Evolutionary conservation across 2,113 vertebrate species (phyloP), one percentile per base, ranked within the genome.

Genomic region (Formicarius rufipectus): DNA sequence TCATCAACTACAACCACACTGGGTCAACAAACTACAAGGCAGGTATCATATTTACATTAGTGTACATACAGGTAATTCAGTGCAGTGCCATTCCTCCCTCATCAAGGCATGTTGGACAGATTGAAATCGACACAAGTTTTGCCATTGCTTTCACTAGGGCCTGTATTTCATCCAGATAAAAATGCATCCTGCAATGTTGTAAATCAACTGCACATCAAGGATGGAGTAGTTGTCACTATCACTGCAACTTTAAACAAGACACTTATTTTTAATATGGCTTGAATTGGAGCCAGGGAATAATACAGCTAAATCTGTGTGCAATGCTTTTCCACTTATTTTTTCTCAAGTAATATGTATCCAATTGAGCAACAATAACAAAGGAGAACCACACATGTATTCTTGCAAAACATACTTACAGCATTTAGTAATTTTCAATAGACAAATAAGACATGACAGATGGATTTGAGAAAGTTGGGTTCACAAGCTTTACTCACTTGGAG

Each of bases 281-380:
- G 69, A 96, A 94, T 6, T 62, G 55, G 60, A 96, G 83, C 78
- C 87, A 94, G 76, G 4, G 68, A 85, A 50, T 79, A 90, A 90
- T 84, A 85, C 76, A 84, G 72, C 67, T 87, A 94, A 97, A 93
- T 93, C 52, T 97, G 85, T 40, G 42, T 2, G 79, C 89, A 96
- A 94, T 92, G 81, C 67, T 93, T 93, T 94, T 95, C 71, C 72
- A 93, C 68, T 97, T 93, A 95, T 85, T 94, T 96, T 88, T 94
- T 92, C 88, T 92, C 59, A 92, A 95, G 78, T 71, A 95, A 94
- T 68, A 95, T 89, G 96, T 75, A 91, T 91, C 92, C 95, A 97
- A 89, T 73, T 93, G 81, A 96, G 74, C 47, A 95, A 97, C 85
- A 97, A 96, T 92, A 90, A 87, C 55, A 96, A 91, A 92, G 83